These are phyloP conservation scores for Drosophila micromelanica DNA, from an alignment of 1,140 invertebrate genomes.

Conservation along the genomic window DNA sequence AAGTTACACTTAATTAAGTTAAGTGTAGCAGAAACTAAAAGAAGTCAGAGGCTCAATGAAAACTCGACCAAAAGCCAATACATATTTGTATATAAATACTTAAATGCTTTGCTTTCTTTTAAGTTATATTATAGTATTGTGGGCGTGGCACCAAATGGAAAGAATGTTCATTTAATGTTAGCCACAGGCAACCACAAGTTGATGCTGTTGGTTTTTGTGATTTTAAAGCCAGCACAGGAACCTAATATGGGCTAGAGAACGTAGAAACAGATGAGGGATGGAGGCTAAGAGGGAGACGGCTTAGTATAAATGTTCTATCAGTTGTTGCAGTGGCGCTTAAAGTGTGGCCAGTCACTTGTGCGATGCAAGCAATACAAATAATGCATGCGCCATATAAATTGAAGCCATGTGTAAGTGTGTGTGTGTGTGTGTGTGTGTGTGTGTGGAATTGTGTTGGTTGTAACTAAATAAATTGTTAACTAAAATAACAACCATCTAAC, in stretches of 20 bases:
- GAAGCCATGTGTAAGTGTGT: slow-evolving; percentile 11
- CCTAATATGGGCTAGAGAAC: slow-evolving; percentile 27
- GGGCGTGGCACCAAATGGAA: neutral
- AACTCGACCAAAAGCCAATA: too few relatives aligned
- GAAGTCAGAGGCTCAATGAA: too few relatives aligned
- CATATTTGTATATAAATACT: too few relatives aligned
- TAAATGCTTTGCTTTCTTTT: too few relatives aligned
- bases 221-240: slow-evolving; percentile 21
- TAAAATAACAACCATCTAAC: slow-evolving; percentile 82
- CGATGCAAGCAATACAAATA: slow-evolving; percentile 56
- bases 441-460: slow-evolving; percentile 41
- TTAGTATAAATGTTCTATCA: neutral
- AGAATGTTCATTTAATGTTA: neutral
- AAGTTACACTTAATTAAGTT: too few relatives aligned
- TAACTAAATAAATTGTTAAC: slow-evolving; percentile 83
- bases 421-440: slow-evolving; percentile 15
- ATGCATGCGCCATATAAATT: slow-evolving; percentile 62
- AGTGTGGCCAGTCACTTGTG: slow-evolving; percentile 40
- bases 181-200: slow-evolving; percentile 12
- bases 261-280: neutral
- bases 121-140: neutral
- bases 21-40: too few relatives aligned
- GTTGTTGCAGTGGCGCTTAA: slow-evolving; percentile 24
- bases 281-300: neutral
- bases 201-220: slow-evolving; percentile 6